phyloP scores from a whole-genome alignment of 2,888 invertebrate genomes.

The Drosophila crucigera region DNA sequence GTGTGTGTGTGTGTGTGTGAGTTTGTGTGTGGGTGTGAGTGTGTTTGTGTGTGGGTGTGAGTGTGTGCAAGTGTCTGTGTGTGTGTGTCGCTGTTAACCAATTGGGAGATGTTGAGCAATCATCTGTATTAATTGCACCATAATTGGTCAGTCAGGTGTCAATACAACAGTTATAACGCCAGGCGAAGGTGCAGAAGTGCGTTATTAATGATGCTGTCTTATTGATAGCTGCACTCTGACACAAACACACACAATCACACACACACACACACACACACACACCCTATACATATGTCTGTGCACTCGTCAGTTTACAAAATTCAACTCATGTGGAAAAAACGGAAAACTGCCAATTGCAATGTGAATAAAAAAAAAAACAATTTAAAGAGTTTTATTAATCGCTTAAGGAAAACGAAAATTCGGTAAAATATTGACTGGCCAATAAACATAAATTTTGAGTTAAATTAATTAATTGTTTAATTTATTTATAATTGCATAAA shows the following conservation, averaged over 20 bases:
- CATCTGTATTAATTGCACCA: constrained; percentile 79
- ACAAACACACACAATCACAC: constrained; percentile 17
- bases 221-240: constrained; percentile 49
- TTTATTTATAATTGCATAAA: not conserved
- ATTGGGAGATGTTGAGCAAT: constrained; percentile 64
- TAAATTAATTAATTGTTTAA: not conserved
- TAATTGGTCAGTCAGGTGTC: constrained; percentile 78
- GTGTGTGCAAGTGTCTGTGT: not conserved
- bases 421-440: not conserved
- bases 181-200: constrained; percentile 55
- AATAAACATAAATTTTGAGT: not conserved
- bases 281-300: not conserved
- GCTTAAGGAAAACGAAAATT: not conserved
- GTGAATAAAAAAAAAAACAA: not conserved
- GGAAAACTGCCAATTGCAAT: constrained; percentile 1
- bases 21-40: not conserved
- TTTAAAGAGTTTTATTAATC: not conserved
- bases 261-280: not conserved
- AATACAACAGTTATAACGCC: constrained; percentile 38
- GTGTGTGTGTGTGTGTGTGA: not conserved
- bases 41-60: not conserved
- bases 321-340: constrained; percentile 2
- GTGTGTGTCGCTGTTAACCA: constrained; percentile 18
- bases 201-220: constrained; percentile 73
- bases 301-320: not conserved